Conservation (phyloP, 2,797 vertebrate species). For the Lacerta agilis region DNA sequence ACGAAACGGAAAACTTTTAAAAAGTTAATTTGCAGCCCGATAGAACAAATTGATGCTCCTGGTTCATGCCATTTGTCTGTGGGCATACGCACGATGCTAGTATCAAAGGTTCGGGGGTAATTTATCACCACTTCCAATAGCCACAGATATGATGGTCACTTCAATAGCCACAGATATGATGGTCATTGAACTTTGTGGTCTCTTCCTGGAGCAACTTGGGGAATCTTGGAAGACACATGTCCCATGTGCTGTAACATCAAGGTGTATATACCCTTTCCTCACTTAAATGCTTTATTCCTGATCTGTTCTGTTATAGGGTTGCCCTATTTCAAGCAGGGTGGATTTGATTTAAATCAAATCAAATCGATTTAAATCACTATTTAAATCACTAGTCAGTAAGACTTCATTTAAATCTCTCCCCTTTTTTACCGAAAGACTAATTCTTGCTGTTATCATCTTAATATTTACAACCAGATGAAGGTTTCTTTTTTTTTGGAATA, state of each 20-base stretch:
- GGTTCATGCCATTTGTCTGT: slow-evolving; percentile 29
- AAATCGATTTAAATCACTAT: too few species aligned
- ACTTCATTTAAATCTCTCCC: too few species aligned
- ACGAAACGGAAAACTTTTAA: neutral
- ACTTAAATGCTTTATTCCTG: neutral
- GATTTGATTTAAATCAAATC: too few species aligned
- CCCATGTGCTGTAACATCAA: too few species aligned
- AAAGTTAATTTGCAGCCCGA: slow-evolving; percentile 61
- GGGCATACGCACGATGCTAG: neutral
- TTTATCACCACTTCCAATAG: neutral
- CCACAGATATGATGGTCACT: neutral
- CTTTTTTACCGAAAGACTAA: too few species aligned
- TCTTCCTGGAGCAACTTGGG: neutral
- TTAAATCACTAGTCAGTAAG: too few species aligned
- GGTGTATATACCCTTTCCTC: too few species aligned
- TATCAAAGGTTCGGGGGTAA: neutral
- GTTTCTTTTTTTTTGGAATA: too few species aligned
- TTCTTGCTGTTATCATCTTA: too few species aligned
- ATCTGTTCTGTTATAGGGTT: neutral
- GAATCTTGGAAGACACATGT: neutral
- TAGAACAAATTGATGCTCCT: slow-evolving; percentile 56
- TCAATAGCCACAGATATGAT: neutral
- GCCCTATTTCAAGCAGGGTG: too few species aligned
- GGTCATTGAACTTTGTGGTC: neutral
- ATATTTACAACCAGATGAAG: too few species aligned